Conservation (phyloP, 2,113 vertebrate species). For the Ceyx margarethae region DNA sequence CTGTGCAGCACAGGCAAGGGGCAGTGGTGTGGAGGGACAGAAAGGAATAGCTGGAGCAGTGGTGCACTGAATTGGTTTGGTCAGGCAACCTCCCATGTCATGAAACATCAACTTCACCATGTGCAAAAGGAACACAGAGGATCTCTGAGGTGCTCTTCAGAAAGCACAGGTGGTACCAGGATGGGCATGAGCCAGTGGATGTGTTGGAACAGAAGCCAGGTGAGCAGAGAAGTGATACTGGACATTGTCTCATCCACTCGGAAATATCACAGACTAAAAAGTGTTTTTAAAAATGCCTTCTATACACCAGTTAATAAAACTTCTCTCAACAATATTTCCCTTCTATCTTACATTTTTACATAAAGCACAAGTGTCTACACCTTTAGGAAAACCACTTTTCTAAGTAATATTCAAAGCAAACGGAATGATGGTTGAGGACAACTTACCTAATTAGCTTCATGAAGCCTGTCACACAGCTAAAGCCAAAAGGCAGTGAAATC, state of each 20-base stretch:
- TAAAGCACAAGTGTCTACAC: background rate
- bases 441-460: slow-evolving; percentile 10
- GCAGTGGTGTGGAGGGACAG: background rate
- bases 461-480: background rate
- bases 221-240: background rate
- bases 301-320: background rate
- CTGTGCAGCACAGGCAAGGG: background rate
- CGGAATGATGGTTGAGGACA: background rate
- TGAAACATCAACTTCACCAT: background rate
- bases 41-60: background rate
- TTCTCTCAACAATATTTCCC: background rate
- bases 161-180: background rate
- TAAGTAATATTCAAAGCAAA: background rate
- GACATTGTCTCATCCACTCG: background rate
- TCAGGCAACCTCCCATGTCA: background rate
- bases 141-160: background rate
- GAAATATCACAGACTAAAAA: background rate
- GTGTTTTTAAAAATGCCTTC: background rate
- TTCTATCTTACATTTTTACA: background rate
- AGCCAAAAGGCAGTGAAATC: background rate
- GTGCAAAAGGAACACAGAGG: background rate
- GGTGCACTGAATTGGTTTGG: background rate
- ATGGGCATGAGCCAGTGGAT: background rate
- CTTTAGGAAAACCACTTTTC: background rate
- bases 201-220: background rate